These are phyloP conservation scores for Mormyrus lacerda DNA, from an alignment of 2,113 vertebrate species.

Conservation along the genomic window DNA sequence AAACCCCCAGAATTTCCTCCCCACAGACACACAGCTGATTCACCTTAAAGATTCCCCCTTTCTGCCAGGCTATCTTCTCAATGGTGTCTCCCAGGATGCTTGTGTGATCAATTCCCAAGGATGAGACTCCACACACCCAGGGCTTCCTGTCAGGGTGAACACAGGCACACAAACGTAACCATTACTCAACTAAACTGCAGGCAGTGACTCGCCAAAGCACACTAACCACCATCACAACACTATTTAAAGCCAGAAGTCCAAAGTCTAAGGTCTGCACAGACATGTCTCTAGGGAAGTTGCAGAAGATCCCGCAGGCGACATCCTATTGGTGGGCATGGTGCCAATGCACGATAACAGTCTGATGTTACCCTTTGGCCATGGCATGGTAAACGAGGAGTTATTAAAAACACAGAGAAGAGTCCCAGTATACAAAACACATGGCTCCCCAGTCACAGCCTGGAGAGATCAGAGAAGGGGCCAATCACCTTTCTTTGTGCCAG, in stretches of 20 bases:
- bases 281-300: not conserved
- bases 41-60: slow-evolving; percentile 97
- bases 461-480: not conserved
- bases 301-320: not conserved
- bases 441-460: not conserved
- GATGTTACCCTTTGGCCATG: not conserved
- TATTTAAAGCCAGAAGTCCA: not conserved
- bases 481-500: not conserved
- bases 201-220: not conserved
- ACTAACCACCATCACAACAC: not conserved
- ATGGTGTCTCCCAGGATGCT: slow-evolving; percentile 86
- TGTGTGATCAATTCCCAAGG: slow-evolving; percentile 87
- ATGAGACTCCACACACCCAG: slow-evolving; percentile 83
- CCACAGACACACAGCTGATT: not conserved
- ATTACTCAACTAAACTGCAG: too few species aligned
- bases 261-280: not conserved
- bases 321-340: not conserved
- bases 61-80: slow-evolving; percentile 95
- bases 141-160: slow-evolving; percentile 63
- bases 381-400: not conserved
- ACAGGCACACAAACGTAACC: not conserved
- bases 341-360: not conserved
- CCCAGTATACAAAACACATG: not conserved
- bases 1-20: not conserved
- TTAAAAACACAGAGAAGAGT: not conserved